Base-by-base conservation (phyloP, 2,888 invertebrate species). In the Aphelenchoides bicaudatus region DNA sequence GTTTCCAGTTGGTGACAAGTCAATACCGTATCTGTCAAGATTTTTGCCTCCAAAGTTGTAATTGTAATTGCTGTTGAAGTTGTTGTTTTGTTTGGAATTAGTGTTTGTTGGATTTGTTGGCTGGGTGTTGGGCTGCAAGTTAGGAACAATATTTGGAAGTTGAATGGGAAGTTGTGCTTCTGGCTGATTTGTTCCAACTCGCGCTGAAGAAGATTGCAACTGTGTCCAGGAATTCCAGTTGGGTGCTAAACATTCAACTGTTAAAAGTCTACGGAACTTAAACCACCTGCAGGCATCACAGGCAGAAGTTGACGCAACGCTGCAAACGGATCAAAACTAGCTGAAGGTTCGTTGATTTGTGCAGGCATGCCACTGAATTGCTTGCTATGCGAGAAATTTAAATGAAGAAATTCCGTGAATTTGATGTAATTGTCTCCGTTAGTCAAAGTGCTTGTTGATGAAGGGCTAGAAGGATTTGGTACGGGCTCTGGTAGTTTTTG, bases 201-300 rank as follows among this genome's bases (percentile, higher is more conserved):
- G 43, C 43, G 43, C 43, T 6, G 8, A 21, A 10, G 43, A 10
- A 19, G 43, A 19, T n/a, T 43, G 43, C 10, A 43, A 21, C n/a
- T 43, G 43, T 21, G 43, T 8, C 43, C 43, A 43, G 21, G 43
- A 43, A 25, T 43, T 43, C 43, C 43, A 43, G 43, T 43, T 43
- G 10, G 43, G 43, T 6, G 43, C 23, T n/a, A n/a, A n/a, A n/a
- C n/a, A n/a, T n/a, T n/a, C n/a, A n/a, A n/a, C n/a, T n/a, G n/a
- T n/a, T n/a, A n/a, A n/a, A n/a, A n/a, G n/a, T n/a, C n/a, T n/a
- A n/a, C n/a, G n/a, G n/a, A n/a, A n/a, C n/a, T n/a, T n/a, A n/a
- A n/a, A n/a, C n/a, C n/a, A n/a, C n/a, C n/a, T n/a, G n/a, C n/a
- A 8, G 43, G 43, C 10, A 43, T 43, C 21, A 21, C 25, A 6